Evolutionary conservation across 2,888 invertebrate genomes (phyloP), one percentile per base, ranked within the genome.

Genomic region (Ophioninae sp.): DNA sequence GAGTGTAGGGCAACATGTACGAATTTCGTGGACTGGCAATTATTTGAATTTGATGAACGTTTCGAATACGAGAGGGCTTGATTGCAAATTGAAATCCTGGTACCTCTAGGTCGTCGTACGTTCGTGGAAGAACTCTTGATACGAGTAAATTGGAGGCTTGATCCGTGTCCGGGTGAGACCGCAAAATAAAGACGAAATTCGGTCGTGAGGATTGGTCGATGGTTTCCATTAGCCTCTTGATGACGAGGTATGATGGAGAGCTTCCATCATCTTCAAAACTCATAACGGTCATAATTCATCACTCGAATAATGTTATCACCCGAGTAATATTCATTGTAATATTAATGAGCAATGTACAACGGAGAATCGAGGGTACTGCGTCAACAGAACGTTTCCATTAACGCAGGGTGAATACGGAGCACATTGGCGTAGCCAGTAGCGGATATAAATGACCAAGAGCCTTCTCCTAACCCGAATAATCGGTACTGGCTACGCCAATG

Each of bases 1-100:
- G 51, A 17, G 3, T 6, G 17, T 17, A 13, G 17, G 51, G 17
- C 17, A 51, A 51, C 51, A 51, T 51, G 51, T 13, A 51, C 51
- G 71, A 75, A 82, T 75, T 79, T 72, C 61, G 75, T 56, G 71
- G 79, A 82, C 75, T 83, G 85, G 86, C 88, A 90, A 88, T 89
- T 90, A 89, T 91, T 90, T 88, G 88, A 86, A 87, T 88, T 89
- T 88, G 88, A 86, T 86, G 88, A 90, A 88, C 88, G 85, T 82
- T 85, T 84, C 81, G 82, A 81, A 84, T 72, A 30, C 10, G 76
- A n/a, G 39, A 30, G 69, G 82, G 88, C 87, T 90, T 90, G 89
- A 91, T 91, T 90, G 88, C 89, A 90, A 89, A 91, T 90, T 88
- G 90, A 89, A 30, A 89, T 89, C 86, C 88, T 67, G 37, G 63